These are phyloP conservation scores for Esox niger DNA, from an alignment of 2,113 vertebrate genomes.

Conservation along the genomic window DNA sequence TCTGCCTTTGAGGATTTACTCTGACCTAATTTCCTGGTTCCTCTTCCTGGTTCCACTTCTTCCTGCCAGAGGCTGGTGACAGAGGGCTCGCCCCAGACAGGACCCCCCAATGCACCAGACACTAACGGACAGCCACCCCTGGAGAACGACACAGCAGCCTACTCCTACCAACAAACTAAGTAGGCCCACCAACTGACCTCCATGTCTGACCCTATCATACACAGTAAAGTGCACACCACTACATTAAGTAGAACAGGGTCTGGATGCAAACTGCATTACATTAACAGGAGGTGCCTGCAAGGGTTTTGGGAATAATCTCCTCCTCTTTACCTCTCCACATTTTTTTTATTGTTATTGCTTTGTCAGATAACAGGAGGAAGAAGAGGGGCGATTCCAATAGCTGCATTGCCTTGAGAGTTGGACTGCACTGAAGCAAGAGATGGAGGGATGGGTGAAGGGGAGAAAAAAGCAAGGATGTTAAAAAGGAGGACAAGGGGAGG, in stretches of 20 bases:
- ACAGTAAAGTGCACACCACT: too few species aligned
- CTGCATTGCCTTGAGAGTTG: slow-evolving; percentile 90
- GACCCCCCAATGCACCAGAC: slow-evolving; percentile 90
- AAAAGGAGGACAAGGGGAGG: slow-evolving; percentile 52
- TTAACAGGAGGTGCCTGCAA: too few species aligned
- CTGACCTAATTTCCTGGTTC: neutral
- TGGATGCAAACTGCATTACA: too few species aligned
- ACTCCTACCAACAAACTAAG: slow-evolving; percentile 94
- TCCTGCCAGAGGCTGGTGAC: slow-evolving; percentile 88
- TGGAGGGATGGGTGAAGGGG: slow-evolving; percentile 36
- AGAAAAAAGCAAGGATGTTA: slow-evolving; percentile 39
- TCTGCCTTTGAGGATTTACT: too few species aligned
- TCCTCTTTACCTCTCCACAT: too few species aligned
- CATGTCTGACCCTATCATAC: too few species aligned
- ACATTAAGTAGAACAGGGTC: too few species aligned
- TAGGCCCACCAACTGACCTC: slow-evolving; percentile 63
- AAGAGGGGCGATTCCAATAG: slow-evolving; percentile 78
- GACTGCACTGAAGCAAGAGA: slow-evolving; percentile 78
- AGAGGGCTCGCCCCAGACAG: slow-evolving; percentile 89
- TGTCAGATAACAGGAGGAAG: slow-evolving; percentile 84
- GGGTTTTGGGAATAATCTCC: too few species aligned
- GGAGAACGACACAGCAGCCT: slow-evolving; percentile 87
- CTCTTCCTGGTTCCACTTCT: slow-evolving; percentile 20
- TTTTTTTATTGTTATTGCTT: slow-evolving; percentile 65
- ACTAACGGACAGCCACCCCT: slow-evolving; percentile 89